Conservation (phyloP, 2,797 vertebrate species). For the Enoplosus armatus region DNA sequence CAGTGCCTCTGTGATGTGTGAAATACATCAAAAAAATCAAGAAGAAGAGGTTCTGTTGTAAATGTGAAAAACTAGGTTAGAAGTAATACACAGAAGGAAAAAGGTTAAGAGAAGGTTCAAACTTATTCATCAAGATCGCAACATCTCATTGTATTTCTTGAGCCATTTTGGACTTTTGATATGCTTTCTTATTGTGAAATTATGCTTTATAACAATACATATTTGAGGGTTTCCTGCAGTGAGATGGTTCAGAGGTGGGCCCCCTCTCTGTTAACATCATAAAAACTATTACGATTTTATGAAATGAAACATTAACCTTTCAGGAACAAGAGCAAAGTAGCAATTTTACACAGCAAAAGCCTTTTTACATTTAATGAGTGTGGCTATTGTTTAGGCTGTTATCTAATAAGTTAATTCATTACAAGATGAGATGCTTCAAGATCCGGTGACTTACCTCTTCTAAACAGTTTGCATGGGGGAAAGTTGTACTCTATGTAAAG, state of each 20-base stretch:
- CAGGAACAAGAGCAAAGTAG: background rate
- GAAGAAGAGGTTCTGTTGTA: background rate
- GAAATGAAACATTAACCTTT: constrained; percentile 22
- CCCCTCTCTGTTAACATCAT: background rate
- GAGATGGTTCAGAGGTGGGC: background rate
- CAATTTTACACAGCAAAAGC: background rate
- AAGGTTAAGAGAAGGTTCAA: background rate
- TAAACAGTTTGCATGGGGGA: background rate
- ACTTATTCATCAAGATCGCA: background rate
- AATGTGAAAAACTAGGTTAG: background rate
- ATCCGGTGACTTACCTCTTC: constrained; percentile 10
- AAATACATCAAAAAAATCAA: background rate
- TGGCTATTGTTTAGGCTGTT: background rate
- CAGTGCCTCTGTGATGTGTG: background rate
- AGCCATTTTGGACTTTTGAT: background rate
- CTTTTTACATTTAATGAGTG: background rate
- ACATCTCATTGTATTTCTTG: background rate
- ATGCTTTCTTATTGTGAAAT: background rate
- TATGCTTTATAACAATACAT: background rate
- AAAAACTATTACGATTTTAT: background rate
- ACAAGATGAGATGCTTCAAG: background rate
- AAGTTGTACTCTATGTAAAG: constrained; percentile 1
- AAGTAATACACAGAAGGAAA: background rate
- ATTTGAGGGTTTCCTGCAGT: background rate
- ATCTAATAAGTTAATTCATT: background rate